phyloP scores from a whole-genome alignment of 2,797 vertebrate genomes.

The Propithecus deckenii region DNA sequence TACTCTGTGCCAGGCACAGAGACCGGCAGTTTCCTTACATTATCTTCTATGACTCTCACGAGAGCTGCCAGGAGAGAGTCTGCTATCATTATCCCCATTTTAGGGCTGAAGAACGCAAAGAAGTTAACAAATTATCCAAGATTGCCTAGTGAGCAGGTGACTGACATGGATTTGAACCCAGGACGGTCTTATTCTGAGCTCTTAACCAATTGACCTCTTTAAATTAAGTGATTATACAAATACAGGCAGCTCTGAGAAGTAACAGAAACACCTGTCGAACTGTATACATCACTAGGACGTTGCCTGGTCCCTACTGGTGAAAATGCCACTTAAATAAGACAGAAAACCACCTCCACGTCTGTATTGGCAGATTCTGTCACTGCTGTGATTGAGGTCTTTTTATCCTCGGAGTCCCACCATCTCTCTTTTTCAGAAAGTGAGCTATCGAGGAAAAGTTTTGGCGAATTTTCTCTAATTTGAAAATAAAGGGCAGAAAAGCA shows the following conservation, averaged over 20 bases:
- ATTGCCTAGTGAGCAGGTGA: neutral
- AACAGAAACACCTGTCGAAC: neutral
- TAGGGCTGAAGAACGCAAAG: neutral
- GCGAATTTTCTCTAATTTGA: conserved; percentile 42
- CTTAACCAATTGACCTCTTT: neutral
- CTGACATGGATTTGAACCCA: neutral
- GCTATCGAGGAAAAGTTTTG: neutral
- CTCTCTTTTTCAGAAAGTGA: neutral
- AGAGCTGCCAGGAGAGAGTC: neutral
- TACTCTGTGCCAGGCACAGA: neutral
- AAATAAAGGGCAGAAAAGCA: conserved; percentile 15
- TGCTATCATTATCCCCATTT: neutral
- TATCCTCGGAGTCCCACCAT: neutral
- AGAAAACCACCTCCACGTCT: neutral
- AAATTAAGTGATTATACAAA: neutral
- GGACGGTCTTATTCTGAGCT: neutral
- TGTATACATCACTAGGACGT: neutral
- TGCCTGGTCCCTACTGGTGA: neutral
- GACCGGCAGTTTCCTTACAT: neutral
- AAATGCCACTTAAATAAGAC: conserved; percentile 1
- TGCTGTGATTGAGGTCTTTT: neutral
- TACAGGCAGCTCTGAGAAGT: neutral
- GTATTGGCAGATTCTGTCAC: neutral
- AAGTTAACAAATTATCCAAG: neutral
- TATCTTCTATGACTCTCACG: fast-evolving